Evolutionary conservation across 2,113 vertebrate genomes (phyloP), one percentile per base, ranked within the genome.

Genomic region (Cacatua alba): DNA sequence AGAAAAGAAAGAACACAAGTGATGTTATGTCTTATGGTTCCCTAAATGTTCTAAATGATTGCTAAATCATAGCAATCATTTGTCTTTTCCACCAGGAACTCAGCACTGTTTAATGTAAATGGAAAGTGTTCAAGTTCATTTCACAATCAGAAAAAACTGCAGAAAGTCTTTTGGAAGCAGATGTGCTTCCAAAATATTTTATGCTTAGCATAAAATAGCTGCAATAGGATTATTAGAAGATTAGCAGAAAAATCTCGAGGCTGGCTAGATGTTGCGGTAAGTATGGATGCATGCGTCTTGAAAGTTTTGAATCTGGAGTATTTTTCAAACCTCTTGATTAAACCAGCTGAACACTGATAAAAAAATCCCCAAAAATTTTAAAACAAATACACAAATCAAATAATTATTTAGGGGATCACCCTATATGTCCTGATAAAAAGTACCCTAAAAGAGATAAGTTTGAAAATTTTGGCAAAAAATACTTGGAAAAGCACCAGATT

Each of bases 131-230:
- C 80, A 71, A 59, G 70, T 86, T 85, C 2, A 65, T 90, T 94
- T 95, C 39, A 77, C 59, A 90, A 59, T 75, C 51, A 77, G 75
- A 85, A 93, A 86, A 94, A 63, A 55, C 16, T 55, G 57, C 48
- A 82, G 87, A 90, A 62, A 64, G 20, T 80, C 31, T 94, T 93
- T 53, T 77, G 46, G 59, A 95, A 85, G 82, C 75, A 92, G 90
- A 88, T 82, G 63, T 94, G 28, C 48, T 90, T 76, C 41, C 13
- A 41, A 41, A 41, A 41, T 41, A 41, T 41, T 41, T 41, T 41
- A 41, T 41, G 41, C 41, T 41, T 29, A 90, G 82, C 75, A 70
- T 90, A 88, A 88, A 92, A 92, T 90, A 86, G 31, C 67, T 81
- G 75, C 13, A 3, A 86, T 85, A 91, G 63, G n/a, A 90, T 82